phyloP scores from a whole-genome alignment of 1,140 invertebrate genomes.

The Temnothorax curvispinosus region DNA sequence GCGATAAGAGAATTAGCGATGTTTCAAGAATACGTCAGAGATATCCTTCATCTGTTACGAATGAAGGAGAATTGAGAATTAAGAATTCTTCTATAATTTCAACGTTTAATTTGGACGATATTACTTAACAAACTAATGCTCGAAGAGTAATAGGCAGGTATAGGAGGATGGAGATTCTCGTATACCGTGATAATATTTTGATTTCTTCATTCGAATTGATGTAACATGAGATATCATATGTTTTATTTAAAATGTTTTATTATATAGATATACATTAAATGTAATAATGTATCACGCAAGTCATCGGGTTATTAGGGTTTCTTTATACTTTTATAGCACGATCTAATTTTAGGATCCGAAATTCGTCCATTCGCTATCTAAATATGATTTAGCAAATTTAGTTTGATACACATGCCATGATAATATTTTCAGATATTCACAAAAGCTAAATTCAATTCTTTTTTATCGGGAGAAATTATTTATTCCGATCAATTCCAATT shows the following conservation, averaged over 20 bases:
- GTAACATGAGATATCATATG: neutral
- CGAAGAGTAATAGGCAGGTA: neutral
- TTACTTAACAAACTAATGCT: neutral
- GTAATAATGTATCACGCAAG: neutral
- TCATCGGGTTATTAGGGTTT: neutral
- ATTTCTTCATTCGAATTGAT: neutral
- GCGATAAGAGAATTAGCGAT: constrained; percentile 4
- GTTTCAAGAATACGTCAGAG: neutral
- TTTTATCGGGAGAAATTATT: neutral
- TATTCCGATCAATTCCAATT: neutral
- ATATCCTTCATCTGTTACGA: neutral
- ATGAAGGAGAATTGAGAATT: neutral
- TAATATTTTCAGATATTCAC: constrained; percentile 15
- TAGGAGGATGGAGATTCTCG: neutral
- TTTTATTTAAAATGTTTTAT: constrained; percentile 28
- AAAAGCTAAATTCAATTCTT: neutral
- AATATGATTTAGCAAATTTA: constrained; percentile 18
- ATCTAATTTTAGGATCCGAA: constrained; percentile 8
- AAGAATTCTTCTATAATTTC: neutral
- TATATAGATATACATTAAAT: neutral
- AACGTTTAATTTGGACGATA: constrained; percentile 6
- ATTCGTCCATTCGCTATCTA: neutral
- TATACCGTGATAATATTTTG: constrained; percentile 2
- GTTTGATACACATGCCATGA: neutral
- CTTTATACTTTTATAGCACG: neutral